Conservation (phyloP, 2,888 invertebrate species). For the Stramonita haemastoma region DNA sequence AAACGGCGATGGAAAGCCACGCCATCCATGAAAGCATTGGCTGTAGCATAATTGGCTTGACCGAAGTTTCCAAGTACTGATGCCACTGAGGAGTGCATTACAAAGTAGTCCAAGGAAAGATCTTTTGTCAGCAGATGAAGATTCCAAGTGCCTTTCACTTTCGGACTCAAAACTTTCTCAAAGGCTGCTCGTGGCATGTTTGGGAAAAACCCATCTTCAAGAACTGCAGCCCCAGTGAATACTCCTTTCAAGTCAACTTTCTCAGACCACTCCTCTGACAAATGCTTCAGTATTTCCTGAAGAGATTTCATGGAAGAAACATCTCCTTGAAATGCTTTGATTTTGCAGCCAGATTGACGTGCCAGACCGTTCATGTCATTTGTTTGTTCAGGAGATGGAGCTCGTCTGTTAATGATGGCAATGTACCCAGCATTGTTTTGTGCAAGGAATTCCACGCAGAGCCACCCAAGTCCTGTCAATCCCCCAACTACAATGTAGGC, state of each 20-base stretch:
- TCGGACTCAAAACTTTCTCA: slow-evolving; percentile 54
- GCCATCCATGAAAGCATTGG: slow-evolving; percentile 64
- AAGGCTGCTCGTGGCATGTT: slow-evolving; percentile 52
- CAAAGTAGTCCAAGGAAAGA: slow-evolving; percentile 61
- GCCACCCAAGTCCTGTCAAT: slow-evolving; percentile 65
- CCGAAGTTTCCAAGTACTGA: slow-evolving; percentile 63
- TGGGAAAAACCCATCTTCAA: slow-evolving; percentile 50
- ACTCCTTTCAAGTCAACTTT: slow-evolving; percentile 54
- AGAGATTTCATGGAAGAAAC: slow-evolving; percentile 53
- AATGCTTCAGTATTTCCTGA: not conserved
- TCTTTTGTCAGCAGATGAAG: slow-evolving; percentile 58
- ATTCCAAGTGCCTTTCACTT: slow-evolving; percentile 64
- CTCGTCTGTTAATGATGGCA: slow-evolving; percentile 55
- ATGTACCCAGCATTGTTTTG: slow-evolving; percentile 56
- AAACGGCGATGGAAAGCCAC: slow-evolving; percentile 59
- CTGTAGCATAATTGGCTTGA: slow-evolving; percentile 65
- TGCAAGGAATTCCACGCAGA: slow-evolving; percentile 55
- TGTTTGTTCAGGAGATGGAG: slow-evolving; percentile 44
- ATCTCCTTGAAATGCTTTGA: slow-evolving; percentile 54
- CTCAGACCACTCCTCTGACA: slow-evolving; percentile 13
- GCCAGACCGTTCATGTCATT: slow-evolving; percentile 43
- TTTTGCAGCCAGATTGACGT: slow-evolving; percentile 43
- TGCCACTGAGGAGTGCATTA: slow-evolving; percentile 65
- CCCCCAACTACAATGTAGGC: slow-evolving; percentile 65
- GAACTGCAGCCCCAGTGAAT: slow-evolving; percentile 63